Evolutionary conservation across 35 echinoderm and acorn worm genomes (phyloP).

Genomic region (Apostichopus japonicus): DNA sequence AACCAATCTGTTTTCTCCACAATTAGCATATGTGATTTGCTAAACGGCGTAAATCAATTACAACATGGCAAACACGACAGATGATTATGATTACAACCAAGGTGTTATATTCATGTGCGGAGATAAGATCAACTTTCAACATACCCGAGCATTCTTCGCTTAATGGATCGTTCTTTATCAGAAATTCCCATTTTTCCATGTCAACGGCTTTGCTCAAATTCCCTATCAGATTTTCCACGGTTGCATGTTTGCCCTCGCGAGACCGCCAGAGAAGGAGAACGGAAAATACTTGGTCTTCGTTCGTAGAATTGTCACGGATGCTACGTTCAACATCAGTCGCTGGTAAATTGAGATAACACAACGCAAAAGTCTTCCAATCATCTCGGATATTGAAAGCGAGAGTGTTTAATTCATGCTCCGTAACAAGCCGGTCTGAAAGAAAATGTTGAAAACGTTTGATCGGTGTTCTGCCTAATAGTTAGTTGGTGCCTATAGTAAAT

Average conservation of each 20-base stretch:
- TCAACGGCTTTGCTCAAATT: neutral
- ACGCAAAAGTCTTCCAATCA: neutral
- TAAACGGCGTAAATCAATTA: too few relatives aligned
- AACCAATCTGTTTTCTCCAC: too few relatives aligned
- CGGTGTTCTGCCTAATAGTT: too few relatives aligned
- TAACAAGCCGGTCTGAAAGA: neutral
- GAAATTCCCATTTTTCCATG: slow-evolving; percentile 14
- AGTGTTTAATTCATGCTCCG: neutral
- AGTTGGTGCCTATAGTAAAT: too few relatives aligned
- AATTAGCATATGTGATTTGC: too few relatives aligned
- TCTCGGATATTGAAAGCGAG: neutral
- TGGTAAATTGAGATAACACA: neutral
- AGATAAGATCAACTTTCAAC: too few relatives aligned
- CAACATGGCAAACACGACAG: too few relatives aligned
- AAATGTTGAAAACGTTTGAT: too few relatives aligned
- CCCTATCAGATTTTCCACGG: neutral
- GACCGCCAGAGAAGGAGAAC: neutral
- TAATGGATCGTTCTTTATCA: neutral
- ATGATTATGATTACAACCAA: too few relatives aligned
- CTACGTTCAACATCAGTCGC: slow-evolving; percentile 3
- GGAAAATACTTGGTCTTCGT: neutral
- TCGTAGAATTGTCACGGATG: neutral
- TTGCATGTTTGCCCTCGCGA: neutral
- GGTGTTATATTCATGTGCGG: too few relatives aligned
- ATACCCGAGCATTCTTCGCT: neutral